Base-by-base conservation (phyloP, 2,888 invertebrate genomes). In the Globia sparganii region DNA sequence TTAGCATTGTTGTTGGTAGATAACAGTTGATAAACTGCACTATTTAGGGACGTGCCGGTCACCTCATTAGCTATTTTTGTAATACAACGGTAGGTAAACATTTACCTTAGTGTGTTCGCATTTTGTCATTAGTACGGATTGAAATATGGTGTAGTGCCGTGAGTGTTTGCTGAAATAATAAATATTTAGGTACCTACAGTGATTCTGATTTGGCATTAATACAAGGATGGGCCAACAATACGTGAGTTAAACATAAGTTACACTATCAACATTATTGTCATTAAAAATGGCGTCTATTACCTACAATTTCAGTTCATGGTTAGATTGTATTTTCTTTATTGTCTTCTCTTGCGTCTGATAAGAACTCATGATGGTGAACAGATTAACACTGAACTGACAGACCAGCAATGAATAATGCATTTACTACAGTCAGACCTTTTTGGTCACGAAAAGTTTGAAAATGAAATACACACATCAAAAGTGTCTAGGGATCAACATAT, bases 61-160 rank as follows among this genome's bases (percentile, higher is more conserved):
- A 82, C 37, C 77, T 77, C 82, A 67, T 70, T 66, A 61, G 56
- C 34, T 77, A 82, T 67, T 81, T 79, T 75, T 49, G 71, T 82
- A 49, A 37, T 56, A 49, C 77, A 82, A 81, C 61, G 5, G 3
- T 61, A 40, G 66, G 28, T 64, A 31, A 15, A 34, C 18, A 40
- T 69, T 81, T 83, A 56, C 80, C 59, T 73, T 31, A 61, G 25
- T 61, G 13, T 56, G 34, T 31, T 37, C 15, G 43, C 28, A 18
- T 72, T 81, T 72, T 72, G 61, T 37, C 40, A 78, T 61, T 65
- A 28, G 79, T 61, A 15, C 43, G 40, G 37, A 65, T 78, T 56
- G 37, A n/a, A 67, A n/a, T 64, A 3, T 4, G 15, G 67, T 59
- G 67, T 58, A 3, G 64, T 82, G 64, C 18, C 4, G 77, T 77